These are phyloP conservation scores for Epinephelus coioides DNA, from an alignment of 2,797 vertebrate genomes.

Conservation along the genomic window DNA sequence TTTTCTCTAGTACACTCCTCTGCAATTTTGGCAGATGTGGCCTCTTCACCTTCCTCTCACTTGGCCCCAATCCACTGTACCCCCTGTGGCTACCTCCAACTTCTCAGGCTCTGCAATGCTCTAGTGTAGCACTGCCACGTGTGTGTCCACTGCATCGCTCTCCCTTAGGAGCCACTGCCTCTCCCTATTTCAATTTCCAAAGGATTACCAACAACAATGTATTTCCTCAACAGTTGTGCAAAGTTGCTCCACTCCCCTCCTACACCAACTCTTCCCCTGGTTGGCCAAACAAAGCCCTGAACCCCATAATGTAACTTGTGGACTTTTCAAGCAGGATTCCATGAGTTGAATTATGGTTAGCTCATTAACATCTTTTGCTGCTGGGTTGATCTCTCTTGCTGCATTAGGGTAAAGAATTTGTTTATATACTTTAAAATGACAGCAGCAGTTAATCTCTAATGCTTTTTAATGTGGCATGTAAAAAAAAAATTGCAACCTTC, in stretches of 20 bases:
- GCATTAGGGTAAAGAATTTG: slow-evolving; percentile 68
- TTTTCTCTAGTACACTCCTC: slow-evolving; percentile 45
- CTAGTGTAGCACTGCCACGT: slow-evolving; percentile 50
- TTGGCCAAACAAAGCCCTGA: slow-evolving; percentile 64
- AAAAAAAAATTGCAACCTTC: slow-evolving; percentile 73
- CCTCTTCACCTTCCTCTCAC: slow-evolving; percentile 59
- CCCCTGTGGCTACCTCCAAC: slow-evolving; percentile 56
- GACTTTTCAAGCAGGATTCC: slow-evolving; percentile 70
- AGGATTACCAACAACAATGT: slow-evolving; percentile 80
- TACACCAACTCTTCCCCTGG: slow-evolving; percentile 34
- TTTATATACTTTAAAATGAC: slow-evolving; percentile 72
- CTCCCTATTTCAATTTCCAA: slow-evolving; percentile 80
- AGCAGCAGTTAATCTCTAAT: slow-evolving; percentile 79
- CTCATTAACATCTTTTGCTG: slow-evolving; percentile 69
- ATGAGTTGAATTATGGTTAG: slow-evolving; percentile 71
- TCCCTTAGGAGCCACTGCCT: slow-evolving; percentile 53
- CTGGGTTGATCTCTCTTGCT: slow-evolving; percentile 53
- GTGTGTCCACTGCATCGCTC: slow-evolving; percentile 60
- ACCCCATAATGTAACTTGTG: slow-evolving; percentile 68
- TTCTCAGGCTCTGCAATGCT: slow-evolving; percentile 57
- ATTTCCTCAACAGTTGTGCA: slow-evolving; percentile 76
- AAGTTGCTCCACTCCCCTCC: slow-evolving; percentile 67
- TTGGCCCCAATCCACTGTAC: slow-evolving; percentile 53
- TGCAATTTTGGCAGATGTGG: slow-evolving; percentile 64
- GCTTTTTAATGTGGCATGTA: slow-evolving; percentile 76